These are phyloP conservation scores for Panonychus citri DNA, from an alignment of 1,140 invertebrate species.

Conservation along the genomic window DNA sequence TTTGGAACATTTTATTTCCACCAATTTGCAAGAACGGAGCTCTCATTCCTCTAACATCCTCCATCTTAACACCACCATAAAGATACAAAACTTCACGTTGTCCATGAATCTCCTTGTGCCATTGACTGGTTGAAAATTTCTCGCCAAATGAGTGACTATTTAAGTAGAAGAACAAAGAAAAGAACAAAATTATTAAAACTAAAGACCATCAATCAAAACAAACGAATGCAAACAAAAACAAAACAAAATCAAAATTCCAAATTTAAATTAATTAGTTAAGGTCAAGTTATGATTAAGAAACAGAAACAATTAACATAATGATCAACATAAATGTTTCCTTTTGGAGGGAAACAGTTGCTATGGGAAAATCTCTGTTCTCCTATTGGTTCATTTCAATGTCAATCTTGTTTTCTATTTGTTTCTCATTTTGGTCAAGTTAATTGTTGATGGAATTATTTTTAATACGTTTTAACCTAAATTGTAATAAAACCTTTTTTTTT, in stretches of 20 bases:
- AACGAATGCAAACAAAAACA: background rate
- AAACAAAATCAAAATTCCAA: too few species aligned
- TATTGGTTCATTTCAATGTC: too few species aligned
- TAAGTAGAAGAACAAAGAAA: slow-evolving; percentile 4
- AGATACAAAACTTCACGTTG: slow-evolving; percentile 19
- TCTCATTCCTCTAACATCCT: slow-evolving; percentile 20
- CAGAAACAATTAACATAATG: background rate
- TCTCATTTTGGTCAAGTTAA: too few species aligned
- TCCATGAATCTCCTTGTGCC: slow-evolving; percentile 19
- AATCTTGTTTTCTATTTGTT: too few species aligned
- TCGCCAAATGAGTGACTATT: slow-evolving; percentile 19
- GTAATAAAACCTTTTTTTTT: too few species aligned
- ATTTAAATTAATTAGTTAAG: background rate
- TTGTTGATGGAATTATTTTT: too few species aligned
- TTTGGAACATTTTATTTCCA: slow-evolving; percentile 21
- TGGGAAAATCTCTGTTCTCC: too few species aligned
- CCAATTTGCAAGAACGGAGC: slow-evolving; percentile 23
- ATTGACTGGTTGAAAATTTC: slow-evolving; percentile 20
- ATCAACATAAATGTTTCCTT: background rate
- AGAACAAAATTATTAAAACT: background rate
- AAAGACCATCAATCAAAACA: background rate
- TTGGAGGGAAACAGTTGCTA: background rate
- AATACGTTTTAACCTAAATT: too few species aligned
- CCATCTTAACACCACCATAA: slow-evolving; percentile 19
- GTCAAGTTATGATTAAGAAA: background rate